phyloP scores from a whole-genome alignment of 1,140 invertebrate species.

The Ips typographus region DNA sequence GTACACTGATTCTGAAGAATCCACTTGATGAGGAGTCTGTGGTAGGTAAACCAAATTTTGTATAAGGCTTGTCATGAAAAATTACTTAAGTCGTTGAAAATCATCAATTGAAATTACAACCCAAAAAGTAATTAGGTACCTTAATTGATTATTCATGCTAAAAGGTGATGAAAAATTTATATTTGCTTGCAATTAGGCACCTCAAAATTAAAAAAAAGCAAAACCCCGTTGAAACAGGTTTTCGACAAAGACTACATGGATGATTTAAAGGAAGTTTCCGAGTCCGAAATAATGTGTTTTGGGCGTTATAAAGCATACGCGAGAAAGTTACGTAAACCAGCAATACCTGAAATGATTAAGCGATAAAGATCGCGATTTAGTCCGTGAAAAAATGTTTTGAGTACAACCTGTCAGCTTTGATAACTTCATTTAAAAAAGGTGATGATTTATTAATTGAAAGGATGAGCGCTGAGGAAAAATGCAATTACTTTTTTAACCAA shows the following conservation, averaged over 20 bases:
- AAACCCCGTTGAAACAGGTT: slow-evolving; percentile 8
- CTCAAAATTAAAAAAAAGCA: slow-evolving; percentile 11
- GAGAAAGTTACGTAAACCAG: slow-evolving; percentile 8
- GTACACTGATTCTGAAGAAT: too few species aligned
- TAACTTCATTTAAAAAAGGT: slow-evolving; percentile 7
- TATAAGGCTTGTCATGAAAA: too few species aligned
- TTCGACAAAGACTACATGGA: slow-evolving; percentile 4
- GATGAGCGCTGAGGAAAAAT: not conserved
- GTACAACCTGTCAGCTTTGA: slow-evolving; percentile 7
- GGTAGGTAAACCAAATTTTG: too few species aligned
- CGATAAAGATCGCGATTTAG: slow-evolving; percentile 10
- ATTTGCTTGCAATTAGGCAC: slow-evolving; percentile 17
- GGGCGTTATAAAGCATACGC: slow-evolving; percentile 6
- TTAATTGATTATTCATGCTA: slow-evolving; percentile 8
- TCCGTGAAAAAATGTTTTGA: slow-evolving; percentile 4
- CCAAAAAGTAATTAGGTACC: not conserved
- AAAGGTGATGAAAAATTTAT: slow-evolving; percentile 17
- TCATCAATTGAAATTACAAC: too few species aligned
- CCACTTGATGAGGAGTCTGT: too few species aligned
- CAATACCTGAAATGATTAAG: slow-evolving; percentile 10
- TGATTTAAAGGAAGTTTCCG: slow-evolving; percentile 4
- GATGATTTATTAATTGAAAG: not conserved
- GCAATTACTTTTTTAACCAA: too few species aligned
- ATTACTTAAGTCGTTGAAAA: too few species aligned
- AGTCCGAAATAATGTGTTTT: slow-evolving; percentile 6